Evolutionary conservation across 2,797 vertebrate species (phyloP), one percentile per base, ranked within the genome.

Genomic region (Amazona ochrocephala): DNA sequence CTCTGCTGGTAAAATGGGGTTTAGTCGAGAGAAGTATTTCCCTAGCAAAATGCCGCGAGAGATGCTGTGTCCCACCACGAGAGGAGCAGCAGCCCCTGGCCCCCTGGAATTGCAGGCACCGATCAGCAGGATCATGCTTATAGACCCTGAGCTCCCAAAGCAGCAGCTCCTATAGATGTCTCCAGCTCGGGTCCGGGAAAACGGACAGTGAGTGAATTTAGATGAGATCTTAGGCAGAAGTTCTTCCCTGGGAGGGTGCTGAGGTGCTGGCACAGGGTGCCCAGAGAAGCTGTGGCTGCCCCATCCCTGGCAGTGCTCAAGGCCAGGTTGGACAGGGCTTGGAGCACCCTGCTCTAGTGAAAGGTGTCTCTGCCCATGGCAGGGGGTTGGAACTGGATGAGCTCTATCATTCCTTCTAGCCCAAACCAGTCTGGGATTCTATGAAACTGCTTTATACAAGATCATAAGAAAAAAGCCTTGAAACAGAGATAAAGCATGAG

Each of bases 1-100:
- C 97, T 89, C 98, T 98, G 91, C 97, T 98, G 98, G 95, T 4
- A 20, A 16, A 18, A 41, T 1, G 23, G 29, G 68, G 74, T 88
- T 92, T 94, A 93, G 93, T n/a, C 27, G 11, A 24, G 54, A 41
- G 50, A 67, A 85, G 18, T 32, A 11, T 34, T 68, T 34, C 62
- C 4, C 26, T 0, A 2, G 11, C 6, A 20, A 44, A 56, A 17
- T 0, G 3, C 29, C 4, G 20, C 0, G 6, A 37, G 9, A 44
- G 60, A 5, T 16, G 51, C 8, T 10, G n/a, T 2, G 5, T 67
- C 51, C 70, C 14, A 0, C 27, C 30, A 29, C 6, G 24, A 37
- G 39, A 67, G 9, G 27, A 16, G 42, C 41, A 11, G 26, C 34
- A 17, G n/a, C 3, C 23, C 22, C 9, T 8, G 58, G 24, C 1